phyloP scores from a whole-genome alignment of 2,113 vertebrate genomes.

The Nerophis lumbriciformis region DNA sequence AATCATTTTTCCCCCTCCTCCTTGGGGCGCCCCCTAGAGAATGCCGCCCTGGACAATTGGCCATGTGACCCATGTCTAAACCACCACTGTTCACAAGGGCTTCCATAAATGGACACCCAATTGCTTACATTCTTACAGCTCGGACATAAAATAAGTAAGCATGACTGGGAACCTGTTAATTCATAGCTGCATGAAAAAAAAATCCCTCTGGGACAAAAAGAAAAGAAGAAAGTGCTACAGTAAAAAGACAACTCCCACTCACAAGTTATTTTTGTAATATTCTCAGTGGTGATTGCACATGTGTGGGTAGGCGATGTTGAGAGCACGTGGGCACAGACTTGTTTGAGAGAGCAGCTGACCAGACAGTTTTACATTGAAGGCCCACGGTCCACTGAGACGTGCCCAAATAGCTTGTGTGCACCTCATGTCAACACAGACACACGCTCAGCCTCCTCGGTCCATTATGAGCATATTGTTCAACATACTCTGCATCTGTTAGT shows the following conservation, averaged over 20 bases:
- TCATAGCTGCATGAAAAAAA: conserved; percentile 8
- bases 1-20: too few species aligned
- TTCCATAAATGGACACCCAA: conserved; percentile 18
- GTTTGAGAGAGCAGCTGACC: conserved; percentile 43
- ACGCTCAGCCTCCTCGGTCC: conserved; percentile 32
- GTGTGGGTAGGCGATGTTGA: conserved; percentile 31
- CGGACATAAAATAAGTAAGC: neutral
- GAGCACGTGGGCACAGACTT: conserved; percentile 28
- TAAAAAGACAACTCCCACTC: conserved; percentile 44
- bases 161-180: neutral
- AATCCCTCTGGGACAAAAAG: conserved; percentile 20
- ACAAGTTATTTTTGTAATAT: conserved; percentile 40
- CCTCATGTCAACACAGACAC: conserved; percentile 34
- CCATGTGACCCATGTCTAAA: too few species aligned
- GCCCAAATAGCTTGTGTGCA: conserved; percentile 4
- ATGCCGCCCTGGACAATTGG: too few species aligned
- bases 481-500: conserved; percentile 44
- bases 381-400: conserved; percentile 32
- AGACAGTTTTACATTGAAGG: conserved; percentile 50
- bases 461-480: conserved; percentile 49
- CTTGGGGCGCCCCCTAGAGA: too few species aligned
- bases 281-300: conserved; percentile 33
- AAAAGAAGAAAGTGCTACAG: conserved; percentile 1
- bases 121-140: neutral
- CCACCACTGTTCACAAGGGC: neutral